Base-by-base conservation (phyloP, 2,888 invertebrate genomes). In the Himalopsyche japonica region DNA sequence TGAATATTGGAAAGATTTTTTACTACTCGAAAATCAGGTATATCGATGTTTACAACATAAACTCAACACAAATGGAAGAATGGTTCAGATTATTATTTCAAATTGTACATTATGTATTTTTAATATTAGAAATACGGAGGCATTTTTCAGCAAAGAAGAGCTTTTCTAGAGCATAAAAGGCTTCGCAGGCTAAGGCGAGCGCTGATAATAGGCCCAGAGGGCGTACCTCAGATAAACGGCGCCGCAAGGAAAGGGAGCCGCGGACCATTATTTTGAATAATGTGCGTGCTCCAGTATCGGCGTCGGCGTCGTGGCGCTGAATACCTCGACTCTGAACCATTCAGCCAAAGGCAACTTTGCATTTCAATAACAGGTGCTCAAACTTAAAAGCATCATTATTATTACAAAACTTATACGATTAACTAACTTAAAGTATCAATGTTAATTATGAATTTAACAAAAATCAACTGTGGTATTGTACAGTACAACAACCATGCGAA, bases 221-320 rank as follows among this genome's bases (percentile, higher is more conserved):
- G 87, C 79, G 87, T 84, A 82, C 87, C 87, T 87, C 86, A 79
- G 76, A 85, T 87, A 86, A 84, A 87, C 84, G 87, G 84, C 82
- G 82, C 83, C 80, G 82, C 84, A 83, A 57, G 79, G 79, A 81
- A 86, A 82, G 82, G 85, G 84, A 84, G 76, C 79, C 84, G 34
- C 70, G 43, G 80, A 64, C 84, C 85, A 87, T 87, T 87, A 87
- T 87, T 87, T 86, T 87, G 87, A 86, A 87, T 87, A 86, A 87
- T 85, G 87, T 80, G 64, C 81, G 48, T 79, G 83, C 81, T 85
- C 70, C 76, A 77, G 78, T 82, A 85, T 79, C 85, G 82, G 76
- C 81, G 82, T 77, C 24, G 79, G 57, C 79, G 47, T 27, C 20
- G 48, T 32, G 27, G 30, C 76, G 32, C 34, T 76, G 76, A 30